Conservation (phyloP, 2,888 invertebrate genomes). For the Megamerina dolium region DNA sequence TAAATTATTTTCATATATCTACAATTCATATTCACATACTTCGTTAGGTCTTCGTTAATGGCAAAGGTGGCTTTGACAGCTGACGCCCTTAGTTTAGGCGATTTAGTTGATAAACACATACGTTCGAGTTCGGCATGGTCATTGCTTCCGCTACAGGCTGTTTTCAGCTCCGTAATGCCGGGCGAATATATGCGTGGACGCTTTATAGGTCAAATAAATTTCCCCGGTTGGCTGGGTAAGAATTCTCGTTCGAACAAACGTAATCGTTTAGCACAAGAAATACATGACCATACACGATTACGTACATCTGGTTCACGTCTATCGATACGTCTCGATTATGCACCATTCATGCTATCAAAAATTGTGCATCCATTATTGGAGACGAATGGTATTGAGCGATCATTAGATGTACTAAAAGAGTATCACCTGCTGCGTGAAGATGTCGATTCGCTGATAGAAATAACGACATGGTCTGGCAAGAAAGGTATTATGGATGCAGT, state of each 20-base stretch:
- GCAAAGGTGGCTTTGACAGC: slow-evolving; percentile 72
- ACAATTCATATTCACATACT: background rate
- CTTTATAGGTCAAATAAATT: slow-evolving; percentile 72
- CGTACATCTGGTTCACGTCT: slow-evolving; percentile 76
- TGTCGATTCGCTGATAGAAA: slow-evolving; percentile 79
- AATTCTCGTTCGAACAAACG: slow-evolving; percentile 81
- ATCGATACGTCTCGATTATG: slow-evolving; percentile 82
- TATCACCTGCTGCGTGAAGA: slow-evolving; percentile 90
- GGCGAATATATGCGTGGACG: slow-evolving; percentile 79
- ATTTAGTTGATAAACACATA: slow-evolving; percentile 76
- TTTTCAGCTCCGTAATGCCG: slow-evolving; percentile 86
- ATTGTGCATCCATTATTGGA: slow-evolving; percentile 71
- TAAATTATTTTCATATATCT: background rate
- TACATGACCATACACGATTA: slow-evolving; percentile 78
- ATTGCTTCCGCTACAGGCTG: slow-evolving; percentile 78
- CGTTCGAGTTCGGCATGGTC: slow-evolving; percentile 78
- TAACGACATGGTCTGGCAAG: slow-evolving; percentile 76
- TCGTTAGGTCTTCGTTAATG: slow-evolving; percentile 45
- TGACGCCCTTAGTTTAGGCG: slow-evolving; percentile 79
- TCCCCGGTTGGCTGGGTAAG: slow-evolving; percentile 95
- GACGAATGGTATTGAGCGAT: slow-evolving; percentile 63
- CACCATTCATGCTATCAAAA: slow-evolving; percentile 67
- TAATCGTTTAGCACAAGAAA: slow-evolving; percentile 72
- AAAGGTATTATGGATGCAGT: slow-evolving; percentile 71
- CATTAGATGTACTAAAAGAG: slow-evolving; percentile 68